A percentile compares a stretch with the other conserved stretches of the same genome.
Evolutionary conservation across 2,888 invertebrate genomes (phyloP).

Genomic region (Rhagonycha lutea): DNA sequence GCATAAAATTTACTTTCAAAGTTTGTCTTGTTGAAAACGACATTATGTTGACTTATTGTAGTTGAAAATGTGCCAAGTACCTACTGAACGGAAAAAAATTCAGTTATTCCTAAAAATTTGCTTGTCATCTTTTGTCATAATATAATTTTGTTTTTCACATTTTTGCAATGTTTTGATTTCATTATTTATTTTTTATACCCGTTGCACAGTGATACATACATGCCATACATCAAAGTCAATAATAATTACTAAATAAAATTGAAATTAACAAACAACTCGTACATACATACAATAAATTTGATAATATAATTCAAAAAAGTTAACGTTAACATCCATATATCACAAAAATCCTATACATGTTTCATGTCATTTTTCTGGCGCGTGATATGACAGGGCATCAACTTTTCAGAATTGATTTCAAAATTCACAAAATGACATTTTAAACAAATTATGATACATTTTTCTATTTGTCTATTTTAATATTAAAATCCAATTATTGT

Average conservation of each 20-base stretch:
- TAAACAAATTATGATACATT: neutral
- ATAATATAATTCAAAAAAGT: neutral
- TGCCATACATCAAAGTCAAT: neutral
- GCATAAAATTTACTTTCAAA: neutral
- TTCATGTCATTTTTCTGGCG: neutral
- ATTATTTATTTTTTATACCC: neutral
- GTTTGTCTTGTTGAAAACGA: neutral
- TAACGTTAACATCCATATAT: neutral
- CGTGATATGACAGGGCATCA: neutral
- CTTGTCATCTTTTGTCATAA: neutral
- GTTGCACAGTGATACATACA: neutral
- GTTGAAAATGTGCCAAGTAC: neutral
- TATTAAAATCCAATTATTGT: too few relatives aligned
- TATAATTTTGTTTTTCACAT: neutral
- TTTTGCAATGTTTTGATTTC: neutral
- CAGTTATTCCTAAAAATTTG: neutral
- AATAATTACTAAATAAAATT: neutral
- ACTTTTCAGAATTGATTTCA: neutral
- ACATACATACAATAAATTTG: neutral
- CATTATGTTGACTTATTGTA: neutral
- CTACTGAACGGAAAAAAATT: neutral
- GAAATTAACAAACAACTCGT: neutral
- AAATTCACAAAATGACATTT: neutral
- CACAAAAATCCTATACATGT: neutral
- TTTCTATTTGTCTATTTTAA: neutral